Evolutionary conservation across 2,113 vertebrate species (phyloP), one percentile per base, ranked within the genome.

Genomic region (Arvicanthis niloticus): DNA sequence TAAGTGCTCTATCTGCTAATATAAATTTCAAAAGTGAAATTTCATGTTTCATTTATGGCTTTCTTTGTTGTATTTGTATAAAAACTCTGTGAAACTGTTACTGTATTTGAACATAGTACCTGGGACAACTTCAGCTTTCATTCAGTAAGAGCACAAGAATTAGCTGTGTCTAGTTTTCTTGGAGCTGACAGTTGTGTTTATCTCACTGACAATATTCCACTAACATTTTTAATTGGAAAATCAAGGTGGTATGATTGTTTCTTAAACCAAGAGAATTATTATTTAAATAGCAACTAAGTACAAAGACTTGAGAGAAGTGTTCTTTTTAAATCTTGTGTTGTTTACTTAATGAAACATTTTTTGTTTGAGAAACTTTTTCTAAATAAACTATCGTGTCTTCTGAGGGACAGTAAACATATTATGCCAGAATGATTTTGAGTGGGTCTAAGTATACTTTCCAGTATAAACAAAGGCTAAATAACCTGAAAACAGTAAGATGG

Each of bases 291-390:
- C 16, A 89, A 73, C 29, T 37, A 67, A 42, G 9, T 72, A 68
- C 67, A 82, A 81, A 5, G 26, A 31, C 62, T 29, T 67, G 48
- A 67, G 42, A 51, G 21, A 88, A 91, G 51, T 67, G 17, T 4
- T 56, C 22, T 51, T 70, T 56, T 56, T 56, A 24, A 62, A 62
- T 62, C 60, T 91, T 75, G 8, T 16, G 24, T 56, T 88, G 75
- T 82, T 91, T 95, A 58, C 24, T 96, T 75, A 62, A 26, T 73
- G 45, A 85, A 91, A 91, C 75, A 11, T 45, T 6, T 37, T 76
- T 3, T 42, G 78, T 56, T 51, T 94, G 60, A 24, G 87, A 82
- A 87, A 12, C 89, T 3, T 11, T 82, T 91, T 86, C 31, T 31
- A 65, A 21, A 56, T 81, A 65, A 48, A 56, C 7, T 70, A 45